Conservation (phyloP, 2,888 invertebrate species). For the Diplolepis rosae region DNA sequence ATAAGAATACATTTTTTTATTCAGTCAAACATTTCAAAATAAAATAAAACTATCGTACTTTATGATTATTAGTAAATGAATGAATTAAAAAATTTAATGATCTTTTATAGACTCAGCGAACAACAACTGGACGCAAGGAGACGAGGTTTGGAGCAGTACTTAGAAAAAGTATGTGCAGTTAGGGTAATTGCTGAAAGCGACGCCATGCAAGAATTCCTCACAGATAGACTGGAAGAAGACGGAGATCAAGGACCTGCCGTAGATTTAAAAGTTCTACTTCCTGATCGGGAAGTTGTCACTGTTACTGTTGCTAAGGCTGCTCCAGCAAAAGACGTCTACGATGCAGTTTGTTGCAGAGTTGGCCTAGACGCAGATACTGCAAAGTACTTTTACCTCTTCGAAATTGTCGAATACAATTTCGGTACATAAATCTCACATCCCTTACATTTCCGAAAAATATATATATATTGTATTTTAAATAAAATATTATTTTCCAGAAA, state of each 20-base stretch:
- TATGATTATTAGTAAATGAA: too few species aligned
- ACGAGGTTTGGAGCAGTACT: conserved; percentile 95
- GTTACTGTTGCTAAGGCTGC: conserved; percentile 92
- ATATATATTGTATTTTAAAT: too few species aligned
- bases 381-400: conserved; percentile 96
- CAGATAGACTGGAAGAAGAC: conserved; percentile 89
- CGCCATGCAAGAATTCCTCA: conserved; percentile 97
- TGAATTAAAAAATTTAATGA: too few species aligned
- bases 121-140: conserved; percentile 97
- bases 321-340: conserved; percentile 92
- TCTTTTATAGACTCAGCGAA: conserved; percentile 83
- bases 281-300: conserved; percentile 92
- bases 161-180: conserved; percentile 98
- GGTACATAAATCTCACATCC: conserved; percentile 77
- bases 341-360: conserved; percentile 89
- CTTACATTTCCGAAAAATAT: too few species aligned
- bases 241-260: conserved; percentile 82
- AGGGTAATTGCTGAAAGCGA: conserved; percentile 98
- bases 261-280: conserved; percentile 89
- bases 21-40: too few species aligned
- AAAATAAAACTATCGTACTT: too few species aligned
- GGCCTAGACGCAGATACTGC: conserved; percentile 86
- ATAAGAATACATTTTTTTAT: too few species aligned
- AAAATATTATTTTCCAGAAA: conserved; percentile 81
- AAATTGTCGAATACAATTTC: conserved; percentile 97